A percentile compares a stretch with the other conserved stretches of the same genome.
phyloP scores from a whole-genome alignment of 2,888 invertebrate genomes.

The Eupeodes luniger region DNA sequence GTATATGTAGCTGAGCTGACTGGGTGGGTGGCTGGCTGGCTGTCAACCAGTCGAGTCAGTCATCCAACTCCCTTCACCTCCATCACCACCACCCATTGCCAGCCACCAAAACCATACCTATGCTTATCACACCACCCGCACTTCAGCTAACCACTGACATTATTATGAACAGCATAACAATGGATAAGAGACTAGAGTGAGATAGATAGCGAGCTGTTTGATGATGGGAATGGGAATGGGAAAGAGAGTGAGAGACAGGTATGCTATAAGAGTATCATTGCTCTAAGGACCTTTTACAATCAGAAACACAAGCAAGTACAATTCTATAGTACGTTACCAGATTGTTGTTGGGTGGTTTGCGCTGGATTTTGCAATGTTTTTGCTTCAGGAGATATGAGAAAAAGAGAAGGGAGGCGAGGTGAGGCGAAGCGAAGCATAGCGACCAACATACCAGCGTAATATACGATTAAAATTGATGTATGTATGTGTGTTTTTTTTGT shows the following conservation, averaged over 20 bases:
- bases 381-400: slow-evolving; percentile 31
- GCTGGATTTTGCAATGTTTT: slow-evolving; percentile 48
- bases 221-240: neutral
- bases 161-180: slow-evolving; percentile 76
- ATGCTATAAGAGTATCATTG: slow-evolving; percentile 54
- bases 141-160: slow-evolving; percentile 76
- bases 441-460: slow-evolving; percentile 27
- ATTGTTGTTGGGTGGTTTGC: slow-evolving; percentile 58
- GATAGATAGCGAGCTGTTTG: slow-evolving; percentile 14
- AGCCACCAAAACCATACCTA: slow-evolving; percentile 47
- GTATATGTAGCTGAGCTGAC: neutral
- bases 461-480: slow-evolving; percentile 51
- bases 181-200: slow-evolving; percentile 56
- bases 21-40: slow-evolving; percentile 20
- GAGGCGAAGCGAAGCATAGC: neutral
- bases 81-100: neutral
- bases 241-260: slow-evolving; percentile 35
- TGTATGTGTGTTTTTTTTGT: neutral
- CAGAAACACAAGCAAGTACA: slow-evolving; percentile 59
- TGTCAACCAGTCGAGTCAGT: slow-evolving; percentile 57
- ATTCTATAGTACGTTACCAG: slow-evolving; percentile 32
- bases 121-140: slow-evolving; percentile 75
- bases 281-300: slow-evolving; percentile 67
- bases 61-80: neutral
- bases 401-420: slow-evolving; percentile 21